A percentile compares a stretch with the other conserved stretches of the same genome.
These are phyloP conservation scores for Noctua fimbriata DNA, from an alignment of 2,888 invertebrate species.

Conservation along the genomic window DNA sequence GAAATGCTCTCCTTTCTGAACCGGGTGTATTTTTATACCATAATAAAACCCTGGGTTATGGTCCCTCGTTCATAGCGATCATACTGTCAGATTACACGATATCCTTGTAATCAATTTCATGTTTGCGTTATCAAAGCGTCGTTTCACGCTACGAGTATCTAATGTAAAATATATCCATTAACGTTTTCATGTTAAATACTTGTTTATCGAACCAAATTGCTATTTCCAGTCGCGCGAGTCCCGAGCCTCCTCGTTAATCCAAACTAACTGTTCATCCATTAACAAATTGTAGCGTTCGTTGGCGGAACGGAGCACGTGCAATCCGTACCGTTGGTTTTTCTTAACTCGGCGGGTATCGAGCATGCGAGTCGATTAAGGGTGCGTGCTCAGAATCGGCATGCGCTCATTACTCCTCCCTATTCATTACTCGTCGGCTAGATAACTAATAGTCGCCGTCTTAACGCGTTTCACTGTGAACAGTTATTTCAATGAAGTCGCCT, in stretches of 20 bases:
- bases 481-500: constrained; percentile 81
- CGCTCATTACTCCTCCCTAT: constrained; percentile 86
- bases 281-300: constrained; percentile 71
- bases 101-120: constrained; percentile 58
- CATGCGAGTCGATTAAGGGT: constrained; percentile 81
- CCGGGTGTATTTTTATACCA: constrained; percentile 38
- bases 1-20: constrained; percentile 13
- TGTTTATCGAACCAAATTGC: constrained; percentile 73
- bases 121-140: constrained; percentile 54
- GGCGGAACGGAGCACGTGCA: constrained; percentile 76
- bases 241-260: constrained; percentile 74
- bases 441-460: constrained; percentile 84
- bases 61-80: constrained; percentile 40
- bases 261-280: constrained; percentile 78
- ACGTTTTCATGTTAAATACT: constrained; percentile 70
- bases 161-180: constrained; percentile 62
- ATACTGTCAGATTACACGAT: constrained; percentile 40
- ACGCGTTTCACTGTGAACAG: constrained; percentile 79
- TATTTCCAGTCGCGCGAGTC: constrained; percentile 70
- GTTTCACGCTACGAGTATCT: constrained; percentile 45
- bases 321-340: constrained; percentile 72
- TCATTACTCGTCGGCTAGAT: constrained; percentile 86
- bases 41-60: constrained; percentile 48
- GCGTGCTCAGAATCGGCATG: constrained; percentile 87
- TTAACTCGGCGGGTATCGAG: constrained; percentile 61